Conservation (phyloP, 2,888 invertebrate genomes). For the Acronicta alni region DNA sequence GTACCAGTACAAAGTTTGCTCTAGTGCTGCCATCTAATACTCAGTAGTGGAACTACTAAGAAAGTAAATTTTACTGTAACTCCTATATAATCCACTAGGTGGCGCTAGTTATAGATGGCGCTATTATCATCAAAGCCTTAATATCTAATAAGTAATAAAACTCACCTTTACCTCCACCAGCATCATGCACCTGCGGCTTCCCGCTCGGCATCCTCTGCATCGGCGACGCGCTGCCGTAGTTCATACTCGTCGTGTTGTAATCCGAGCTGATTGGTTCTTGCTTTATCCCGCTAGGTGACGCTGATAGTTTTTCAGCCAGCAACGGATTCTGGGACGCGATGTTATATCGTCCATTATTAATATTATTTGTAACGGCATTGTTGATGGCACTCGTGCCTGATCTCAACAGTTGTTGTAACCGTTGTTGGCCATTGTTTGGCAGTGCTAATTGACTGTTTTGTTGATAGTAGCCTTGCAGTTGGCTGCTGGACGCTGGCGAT, state of each 20-base stretch:
- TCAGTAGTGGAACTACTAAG: constrained; percentile 27
- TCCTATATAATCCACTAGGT: constrained; percentile 17
- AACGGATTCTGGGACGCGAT: constrained; percentile 96
- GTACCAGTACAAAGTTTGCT: constrained; percentile 25
- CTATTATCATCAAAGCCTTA: constrained; percentile 30
- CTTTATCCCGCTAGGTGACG: constrained; percentile 91
- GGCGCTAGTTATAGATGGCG: constrained; percentile 4
- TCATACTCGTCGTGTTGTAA: constrained; percentile 86
- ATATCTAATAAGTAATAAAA: constrained; percentile 57
- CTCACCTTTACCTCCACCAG: constrained; percentile 89
- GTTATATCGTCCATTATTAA: constrained; percentile 91
- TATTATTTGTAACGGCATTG: constrained; percentile 82
- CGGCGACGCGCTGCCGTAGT: constrained; percentile 85
- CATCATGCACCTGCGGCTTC: constrained; percentile 87
- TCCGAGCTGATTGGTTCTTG: constrained; percentile 87
- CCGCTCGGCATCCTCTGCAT: constrained; percentile 88
- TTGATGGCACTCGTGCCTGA: constrained; percentile 86
- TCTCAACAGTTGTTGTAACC: constrained; percentile 82
- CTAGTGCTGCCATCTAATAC: constrained; percentile 68
- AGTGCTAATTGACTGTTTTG: constrained; percentile 74
- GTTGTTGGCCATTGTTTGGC: constrained; percentile 83
- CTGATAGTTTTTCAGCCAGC: constrained; percentile 94
- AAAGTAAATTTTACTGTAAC: constrained; percentile 5
- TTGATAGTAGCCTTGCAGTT: constrained; percentile 84
- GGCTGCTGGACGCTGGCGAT: constrained; percentile 82